Evolutionary conservation across 2,113 vertebrate genomes (phyloP).

Genomic region (Pleuronectes platessa): DNA sequence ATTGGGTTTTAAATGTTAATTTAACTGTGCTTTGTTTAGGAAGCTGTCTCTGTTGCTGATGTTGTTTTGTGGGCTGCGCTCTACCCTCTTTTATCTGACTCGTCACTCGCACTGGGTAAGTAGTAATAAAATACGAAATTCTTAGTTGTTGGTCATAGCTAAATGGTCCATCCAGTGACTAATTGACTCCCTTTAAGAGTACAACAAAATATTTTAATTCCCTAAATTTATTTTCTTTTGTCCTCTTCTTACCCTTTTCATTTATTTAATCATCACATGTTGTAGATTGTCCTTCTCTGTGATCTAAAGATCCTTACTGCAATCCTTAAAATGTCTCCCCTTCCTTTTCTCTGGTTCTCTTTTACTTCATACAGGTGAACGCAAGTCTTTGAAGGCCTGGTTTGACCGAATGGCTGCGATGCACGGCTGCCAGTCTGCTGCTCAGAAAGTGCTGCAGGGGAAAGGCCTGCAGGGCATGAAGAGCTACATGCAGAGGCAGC

Average conservation of each 20-base stretch:
- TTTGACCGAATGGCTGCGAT: slow-evolving; percentile 83
- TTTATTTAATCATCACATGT: neutral
- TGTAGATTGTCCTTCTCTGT: neutral
- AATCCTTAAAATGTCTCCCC: neutral
- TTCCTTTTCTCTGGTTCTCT: neutral
- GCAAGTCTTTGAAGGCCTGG: slow-evolving; percentile 82
- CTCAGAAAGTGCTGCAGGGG: slow-evolving; percentile 79
- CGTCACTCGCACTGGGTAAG: slow-evolving; percentile 68
- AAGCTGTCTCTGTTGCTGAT: slow-evolving; percentile 85
- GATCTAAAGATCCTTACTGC: neutral
- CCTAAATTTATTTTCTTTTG: neutral
- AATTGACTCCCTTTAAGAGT: too few relatives aligned
- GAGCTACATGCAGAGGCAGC: slow-evolving; percentile 87
- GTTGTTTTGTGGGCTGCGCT: slow-evolving; percentile 89
- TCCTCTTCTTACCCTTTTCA: neutral
- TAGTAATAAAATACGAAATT: neutral
- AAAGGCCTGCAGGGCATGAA: slow-evolving; percentile 84
- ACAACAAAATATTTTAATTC: neutral
- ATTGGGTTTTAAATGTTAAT: neutral
- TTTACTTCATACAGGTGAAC: slow-evolving; percentile 78
- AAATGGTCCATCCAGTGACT: neutral
- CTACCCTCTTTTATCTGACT: slow-evolving; percentile 84
- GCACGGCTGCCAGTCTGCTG: slow-evolving; percentile 82
- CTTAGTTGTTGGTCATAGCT: neutral
- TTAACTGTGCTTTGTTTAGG: slow-evolving; percentile 77